These are phyloP conservation scores for Lasioglossum albipes DNA, from an alignment of 1,140 invertebrate species.

Conservation along the genomic window DNA sequence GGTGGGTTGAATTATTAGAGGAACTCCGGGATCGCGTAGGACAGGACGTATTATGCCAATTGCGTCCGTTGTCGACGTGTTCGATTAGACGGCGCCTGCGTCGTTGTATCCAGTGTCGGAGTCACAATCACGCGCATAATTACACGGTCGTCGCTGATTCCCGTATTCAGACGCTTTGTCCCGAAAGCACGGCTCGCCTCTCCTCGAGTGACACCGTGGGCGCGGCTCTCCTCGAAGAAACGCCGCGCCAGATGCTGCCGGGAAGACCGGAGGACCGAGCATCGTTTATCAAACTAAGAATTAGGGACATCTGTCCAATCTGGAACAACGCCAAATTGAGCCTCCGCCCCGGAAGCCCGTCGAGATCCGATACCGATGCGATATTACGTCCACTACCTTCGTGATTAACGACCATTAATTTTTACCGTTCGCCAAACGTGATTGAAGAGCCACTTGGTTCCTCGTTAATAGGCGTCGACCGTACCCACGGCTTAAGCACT, in stretches of 20 bases:
- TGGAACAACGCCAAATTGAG: slow-evolving; percentile 61
- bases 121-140: slow-evolving; percentile 41
- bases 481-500: no score
- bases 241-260: slow-evolving; percentile 8
- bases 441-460: not conserved
- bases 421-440: not conserved
- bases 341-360: slow-evolving; percentile 26
- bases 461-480: slow-evolving; percentile 22
- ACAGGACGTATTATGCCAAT: slow-evolving; percentile 21
- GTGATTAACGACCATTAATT: slow-evolving; percentile 58
- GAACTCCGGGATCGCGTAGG: slow-evolving; percentile 18
- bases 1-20: slow-evolving; percentile 32
- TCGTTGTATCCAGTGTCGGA: slow-evolving; percentile 14
- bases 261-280: slow-evolving; percentile 51
- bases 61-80: slow-evolving; percentile 17
- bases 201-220: not conserved
- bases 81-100: slow-evolving; percentile 21
- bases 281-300: slow-evolving; percentile 66
- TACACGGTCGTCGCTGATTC: slow-evolving; percentile 25
- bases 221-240: slow-evolving; percentile 32
- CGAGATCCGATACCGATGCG: slow-evolving; percentile 45
- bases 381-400: slow-evolving; percentile 44
- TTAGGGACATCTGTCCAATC: slow-evolving; percentile 63
- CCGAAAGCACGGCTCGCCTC: no score
- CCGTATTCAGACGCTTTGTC: not conserved